These are phyloP conservation scores for Parapsyche elsis DNA, from an alignment of 1,140 invertebrate genomes.

Conservation along the genomic window DNA sequence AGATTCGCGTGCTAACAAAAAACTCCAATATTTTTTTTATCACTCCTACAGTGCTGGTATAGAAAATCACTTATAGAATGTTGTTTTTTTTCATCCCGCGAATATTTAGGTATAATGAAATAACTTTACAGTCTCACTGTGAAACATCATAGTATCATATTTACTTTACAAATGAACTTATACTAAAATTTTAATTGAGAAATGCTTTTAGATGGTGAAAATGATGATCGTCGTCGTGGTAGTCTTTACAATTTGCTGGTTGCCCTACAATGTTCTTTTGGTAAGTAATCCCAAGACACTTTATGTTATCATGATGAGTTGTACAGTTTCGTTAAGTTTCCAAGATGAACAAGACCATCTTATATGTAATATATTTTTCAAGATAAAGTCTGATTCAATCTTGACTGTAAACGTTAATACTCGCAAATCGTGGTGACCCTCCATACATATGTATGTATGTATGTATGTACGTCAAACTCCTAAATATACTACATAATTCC, in stretches of 20 bases:
- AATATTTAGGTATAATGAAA: too few species aligned
- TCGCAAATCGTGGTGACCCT: too few species aligned
- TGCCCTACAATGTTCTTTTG: constrained; percentile 79
- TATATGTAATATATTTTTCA: too few species aligned
- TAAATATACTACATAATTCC: constrained; percentile 28
- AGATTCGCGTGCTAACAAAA: not conserved
- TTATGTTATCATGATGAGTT: not conserved
- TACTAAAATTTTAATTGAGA: not conserved
- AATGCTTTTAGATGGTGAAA: constrained; percentile 83
- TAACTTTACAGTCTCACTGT: too few species aligned
- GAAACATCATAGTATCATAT: not conserved
- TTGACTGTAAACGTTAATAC: too few species aligned
- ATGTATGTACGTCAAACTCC: too few species aligned
- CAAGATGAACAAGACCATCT: too few species aligned
- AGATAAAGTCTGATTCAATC: too few species aligned
- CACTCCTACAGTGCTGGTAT: not conserved
- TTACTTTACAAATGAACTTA: not conserved
- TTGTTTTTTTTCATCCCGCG: too few species aligned
- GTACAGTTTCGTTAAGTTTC: too few species aligned
- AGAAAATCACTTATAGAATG: not conserved
- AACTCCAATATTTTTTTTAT: not conserved
- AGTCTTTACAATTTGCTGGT: constrained; percentile 84
- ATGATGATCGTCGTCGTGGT: constrained; percentile 88
- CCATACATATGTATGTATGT: too few species aligned
- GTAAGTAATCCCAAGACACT: constrained; percentile 65